A percentile compares a stretch with the other conserved stretches of the same genome.
Evolutionary conservation across 1,140 invertebrate genomes (phyloP).

Genomic region (Bombus confusus): DNA sequence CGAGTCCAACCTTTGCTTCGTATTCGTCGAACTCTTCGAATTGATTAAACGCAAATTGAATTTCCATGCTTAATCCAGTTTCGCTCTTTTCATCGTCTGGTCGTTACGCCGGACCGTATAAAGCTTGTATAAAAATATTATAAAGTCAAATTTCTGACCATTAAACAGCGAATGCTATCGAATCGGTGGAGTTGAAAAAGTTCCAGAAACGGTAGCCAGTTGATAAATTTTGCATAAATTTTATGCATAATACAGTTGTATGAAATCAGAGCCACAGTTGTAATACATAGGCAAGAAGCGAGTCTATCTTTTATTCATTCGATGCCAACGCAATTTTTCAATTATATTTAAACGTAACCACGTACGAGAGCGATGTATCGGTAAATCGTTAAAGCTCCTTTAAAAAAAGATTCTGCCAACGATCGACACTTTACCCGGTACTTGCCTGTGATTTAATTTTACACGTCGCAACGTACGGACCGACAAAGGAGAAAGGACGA

Average conservation of each 20-base stretch:
- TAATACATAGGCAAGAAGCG: background rate
- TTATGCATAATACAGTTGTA: background rate
- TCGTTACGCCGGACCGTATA: too few relatives aligned
- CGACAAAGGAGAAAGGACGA: background rate
- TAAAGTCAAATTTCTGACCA: background rate
- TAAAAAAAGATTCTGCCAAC: background rate
- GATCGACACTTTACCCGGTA: background rate
- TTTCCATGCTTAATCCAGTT: constrained; percentile 14
- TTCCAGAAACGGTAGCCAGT: background rate
- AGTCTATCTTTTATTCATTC: background rate
- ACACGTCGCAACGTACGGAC: background rate
- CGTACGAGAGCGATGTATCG: background rate
- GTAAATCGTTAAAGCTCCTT: background rate
- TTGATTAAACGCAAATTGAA: constrained; percentile 28
- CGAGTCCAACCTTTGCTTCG: background rate
- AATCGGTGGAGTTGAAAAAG: background rate
- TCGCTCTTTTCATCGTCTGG: background rate
- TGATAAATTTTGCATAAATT: constrained; percentile 1
- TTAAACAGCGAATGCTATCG: background rate
- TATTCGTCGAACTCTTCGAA: background rate
- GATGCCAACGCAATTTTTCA: background rate
- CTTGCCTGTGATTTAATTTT: background rate
- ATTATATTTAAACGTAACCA: background rate
- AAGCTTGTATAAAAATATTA: background rate
- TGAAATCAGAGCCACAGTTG: background rate